Conservation (phyloP, 2,113 vertebrate genomes). For the Antennarius striatus region DNA sequence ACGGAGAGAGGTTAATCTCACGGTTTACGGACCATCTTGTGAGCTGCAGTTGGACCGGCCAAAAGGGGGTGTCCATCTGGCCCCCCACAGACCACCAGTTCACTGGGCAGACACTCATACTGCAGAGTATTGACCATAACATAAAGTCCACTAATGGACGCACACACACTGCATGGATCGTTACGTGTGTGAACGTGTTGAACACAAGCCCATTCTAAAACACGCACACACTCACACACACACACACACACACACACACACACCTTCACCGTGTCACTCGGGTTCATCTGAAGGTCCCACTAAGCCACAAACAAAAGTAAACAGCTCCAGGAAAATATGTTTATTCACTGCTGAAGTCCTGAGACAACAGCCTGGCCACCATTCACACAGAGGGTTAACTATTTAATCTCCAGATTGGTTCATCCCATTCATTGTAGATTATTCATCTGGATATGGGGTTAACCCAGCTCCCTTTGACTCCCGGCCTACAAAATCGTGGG, state of each 20-base stretch:
- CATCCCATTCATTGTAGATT: conserved; percentile 64
- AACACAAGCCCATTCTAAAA: background rate
- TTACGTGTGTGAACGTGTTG: background rate
- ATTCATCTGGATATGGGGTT: conserved; percentile 72
- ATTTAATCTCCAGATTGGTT: conserved; percentile 74
- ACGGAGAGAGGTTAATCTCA: conserved; percentile 70
- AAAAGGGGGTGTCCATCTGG: conserved; percentile 78
- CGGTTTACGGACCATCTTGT: conserved; percentile 75
- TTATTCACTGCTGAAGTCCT: conserved; percentile 57
- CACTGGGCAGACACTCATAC: conserved; percentile 15
- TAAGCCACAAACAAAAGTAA: conserved; percentile 64
- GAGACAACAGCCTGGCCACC: conserved; percentile 65
- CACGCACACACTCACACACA: conserved; percentile 9
- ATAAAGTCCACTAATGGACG: conserved; percentile 3
- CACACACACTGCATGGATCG: background rate
- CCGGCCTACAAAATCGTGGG: conserved; percentile 67
- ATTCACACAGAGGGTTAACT: conserved; percentile 76
- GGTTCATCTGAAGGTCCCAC: conserved; percentile 39
- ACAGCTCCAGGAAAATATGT: conserved; percentile 61
- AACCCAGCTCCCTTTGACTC: conserved; percentile 70
- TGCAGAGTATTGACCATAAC: conserved; percentile 3
- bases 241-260: conserved; percentile 9
- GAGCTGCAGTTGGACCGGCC: conserved; percentile 76
- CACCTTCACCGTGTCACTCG: conserved; percentile 5
- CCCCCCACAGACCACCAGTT: conserved; percentile 50